Evolutionary conservation across 2,113 vertebrate genomes (phyloP), one percentile per base, ranked within the genome.

Genomic region (Herpetotheres cachinnans): DNA sequence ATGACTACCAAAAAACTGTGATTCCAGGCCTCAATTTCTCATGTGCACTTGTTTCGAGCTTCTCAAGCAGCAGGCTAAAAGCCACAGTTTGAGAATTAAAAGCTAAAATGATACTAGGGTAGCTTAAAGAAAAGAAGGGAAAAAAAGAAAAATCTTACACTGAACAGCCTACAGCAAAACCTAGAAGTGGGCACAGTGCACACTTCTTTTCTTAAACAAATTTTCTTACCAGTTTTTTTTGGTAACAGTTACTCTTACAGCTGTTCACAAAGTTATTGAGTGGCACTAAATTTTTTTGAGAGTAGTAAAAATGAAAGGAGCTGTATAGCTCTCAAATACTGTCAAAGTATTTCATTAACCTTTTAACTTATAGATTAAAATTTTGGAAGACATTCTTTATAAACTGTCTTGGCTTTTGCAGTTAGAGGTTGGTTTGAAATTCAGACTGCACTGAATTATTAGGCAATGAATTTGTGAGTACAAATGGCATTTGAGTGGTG

Each of bases 131-230:
- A 65, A 76, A 38, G 10, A 20, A 4, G 1, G 2, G 4, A 4
- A 0, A 2, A 24, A 32, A 54, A 52, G 17, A 59, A 74, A 46
- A n/a, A 38, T 15, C 25, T 70, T 73, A 46, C 0, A 0, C 32
- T 42, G 30, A 78, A 40, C 25, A 46, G 27, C 44, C 10, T 81
- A 9, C 5, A 14, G 18, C 55, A 94, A 78, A 66, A 44, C 38
- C 6, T 18, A 27, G 42, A 32, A 61, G 29, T 8, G 16, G 19
- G 50, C 44, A 50, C 7, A 63, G 18, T 1, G 2, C 8, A 29
- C 7, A 16, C 5, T 67, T 66, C 16, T 3, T 80, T 83, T 88
- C 49, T 82, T 62, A 27, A 82, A n/a, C 5, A 47, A 15, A 54
- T 49, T 54, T 87, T 84, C 50, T 58, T 42, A 49, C 3, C 10